A percentile compares a stretch with the other conserved stretches of the same genome.
Conservation (phyloP, 2,888 invertebrate species). For the Cryptus armator region DNA sequence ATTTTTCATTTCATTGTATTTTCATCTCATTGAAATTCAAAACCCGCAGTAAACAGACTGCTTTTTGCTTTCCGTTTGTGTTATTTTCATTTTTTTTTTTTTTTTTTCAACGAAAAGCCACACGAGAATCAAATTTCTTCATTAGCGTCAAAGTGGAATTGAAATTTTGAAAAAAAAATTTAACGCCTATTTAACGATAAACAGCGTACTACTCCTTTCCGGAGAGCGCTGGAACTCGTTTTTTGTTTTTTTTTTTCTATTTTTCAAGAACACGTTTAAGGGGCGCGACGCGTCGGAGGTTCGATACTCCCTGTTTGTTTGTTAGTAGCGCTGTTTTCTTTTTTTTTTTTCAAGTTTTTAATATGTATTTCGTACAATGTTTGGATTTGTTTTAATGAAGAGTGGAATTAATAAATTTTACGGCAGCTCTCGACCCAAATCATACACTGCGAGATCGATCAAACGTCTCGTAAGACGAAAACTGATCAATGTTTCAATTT, state of each 20-base stretch:
- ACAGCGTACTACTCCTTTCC: neutral
- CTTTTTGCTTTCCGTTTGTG: neutral
- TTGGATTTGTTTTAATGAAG: neutral
- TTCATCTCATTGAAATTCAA: slow-evolving; percentile 14
- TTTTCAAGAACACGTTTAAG: slow-evolving; percentile 6
- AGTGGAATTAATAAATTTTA: slow-evolving; percentile 5
- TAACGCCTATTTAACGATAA: slow-evolving; percentile 1
- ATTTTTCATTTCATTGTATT: slow-evolving; percentile 14
- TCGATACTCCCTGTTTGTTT: slow-evolving; percentile 26
- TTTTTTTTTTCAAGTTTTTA: slow-evolving; percentile 22
- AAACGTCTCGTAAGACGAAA: slow-evolving; percentile 33
- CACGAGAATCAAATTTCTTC: neutral
- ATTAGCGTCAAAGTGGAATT: neutral
- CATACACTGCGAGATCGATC: slow-evolving; percentile 32
- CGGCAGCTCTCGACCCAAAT: slow-evolving; percentile 46
- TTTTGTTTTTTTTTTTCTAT: neutral
- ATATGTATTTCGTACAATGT: neutral
- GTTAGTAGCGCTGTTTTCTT: slow-evolving; percentile 26
- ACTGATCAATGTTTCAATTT: neutral
- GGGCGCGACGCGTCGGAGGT: slow-evolving; percentile 12
- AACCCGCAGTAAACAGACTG: slow-evolving; percentile 4
- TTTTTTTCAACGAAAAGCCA: neutral
- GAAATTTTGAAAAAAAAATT: neutral
- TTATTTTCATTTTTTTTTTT: neutral
- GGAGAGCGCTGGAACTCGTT: neutral